Base-by-base conservation (phyloP, 2,888 invertebrate genomes). In the Drosophila eohydei region DNA sequence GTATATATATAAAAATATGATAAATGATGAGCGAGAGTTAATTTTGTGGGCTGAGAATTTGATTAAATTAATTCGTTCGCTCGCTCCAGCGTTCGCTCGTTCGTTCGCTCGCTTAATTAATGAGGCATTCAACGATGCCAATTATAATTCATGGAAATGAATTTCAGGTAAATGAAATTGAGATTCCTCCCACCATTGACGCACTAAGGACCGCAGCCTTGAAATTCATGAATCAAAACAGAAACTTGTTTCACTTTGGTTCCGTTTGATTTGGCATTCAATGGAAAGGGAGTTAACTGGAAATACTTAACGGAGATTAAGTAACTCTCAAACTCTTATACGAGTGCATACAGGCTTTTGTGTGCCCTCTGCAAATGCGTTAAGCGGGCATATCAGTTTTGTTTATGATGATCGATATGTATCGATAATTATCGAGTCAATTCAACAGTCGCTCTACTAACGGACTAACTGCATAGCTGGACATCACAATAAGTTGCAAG, bases 41-140 rank as follows among this genome's bases (percentile, higher is more conserved):
- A 67, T 74, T 40, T 41, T n/a, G 43, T 30, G 14, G 46, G 30
- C 21, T 43, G 60, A 55, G 60, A 63, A 67, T 75, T 75, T 57
- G 61, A 75, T 71, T 67, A 61, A 71, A 76, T 76, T 76, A 71
- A 77, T 55, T 66, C 51, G 26, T 21, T 51, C 34, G 62, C 34
- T 69, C 46, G 40, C 38, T 11, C 43, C 44, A 16, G 0, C 9
- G 26, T 14, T 46, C 46, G 28, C 26, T 28, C 44, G 44, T 1
- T 44, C 14, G 43, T 54, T 62, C n/a, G 48, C 46, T 9, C 60
- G 62, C 41, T 36, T 36, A 44, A 60, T 44, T 69, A 64, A 77
- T 77, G 77, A 76, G 77, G 55, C 68, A 62, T 71, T 76, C 77
- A 76, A 61, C 62, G 62, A 58, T 63, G 56, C 56, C 77, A 76